Percentiles rank a stretch among this genome's conserved stretches.
Evolutionary conservation across 2,888 invertebrate genomes (phyloP).

Genomic region (Coecobrya sp.): DNA sequence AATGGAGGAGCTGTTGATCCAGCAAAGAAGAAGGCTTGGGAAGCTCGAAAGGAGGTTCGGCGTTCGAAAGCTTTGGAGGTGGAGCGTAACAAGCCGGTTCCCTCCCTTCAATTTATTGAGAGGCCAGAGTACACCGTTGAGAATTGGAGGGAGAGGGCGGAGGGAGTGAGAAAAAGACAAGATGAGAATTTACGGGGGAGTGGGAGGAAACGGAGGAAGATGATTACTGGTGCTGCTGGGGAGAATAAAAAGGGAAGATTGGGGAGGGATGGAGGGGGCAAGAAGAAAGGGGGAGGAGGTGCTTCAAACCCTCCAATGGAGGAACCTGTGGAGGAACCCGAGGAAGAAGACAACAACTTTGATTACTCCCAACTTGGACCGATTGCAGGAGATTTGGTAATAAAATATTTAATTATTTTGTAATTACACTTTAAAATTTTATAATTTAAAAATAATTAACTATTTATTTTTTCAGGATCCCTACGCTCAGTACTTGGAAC

Average conservation of each 20-base stretch:
- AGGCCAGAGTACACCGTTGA: conserved; percentile 46
- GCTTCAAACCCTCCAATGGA: no score
- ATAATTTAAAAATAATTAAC: background rate
- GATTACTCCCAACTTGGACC: background rate
- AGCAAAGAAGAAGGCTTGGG: background rate
- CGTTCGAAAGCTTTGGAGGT: background rate
- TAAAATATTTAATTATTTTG: background rate
- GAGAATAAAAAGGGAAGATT: background rate
- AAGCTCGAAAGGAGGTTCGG: background rate
- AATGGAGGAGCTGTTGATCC: background rate
- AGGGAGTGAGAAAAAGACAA: no score
- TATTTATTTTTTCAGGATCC: conserved; percentile 46
- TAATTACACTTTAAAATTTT: background rate
- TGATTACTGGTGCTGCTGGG: no score
- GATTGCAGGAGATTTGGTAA: background rate
- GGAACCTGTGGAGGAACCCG: no score
- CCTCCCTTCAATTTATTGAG: conserved; percentile 37
- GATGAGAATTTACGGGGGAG: no score
- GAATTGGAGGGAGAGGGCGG: conserved; percentile 45
- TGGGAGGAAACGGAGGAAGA: background rate
- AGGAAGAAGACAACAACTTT: background rate
- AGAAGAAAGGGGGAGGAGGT: no score
- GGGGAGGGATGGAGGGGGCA: no score
- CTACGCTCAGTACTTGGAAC: background rate
- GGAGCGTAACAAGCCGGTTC: background rate